Percentiles rank a stretch among this genome's conserved stretches.
Evolutionary conservation across 2,888 invertebrate genomes (phyloP).

Genomic region (Harpalus rufipes): DNA sequence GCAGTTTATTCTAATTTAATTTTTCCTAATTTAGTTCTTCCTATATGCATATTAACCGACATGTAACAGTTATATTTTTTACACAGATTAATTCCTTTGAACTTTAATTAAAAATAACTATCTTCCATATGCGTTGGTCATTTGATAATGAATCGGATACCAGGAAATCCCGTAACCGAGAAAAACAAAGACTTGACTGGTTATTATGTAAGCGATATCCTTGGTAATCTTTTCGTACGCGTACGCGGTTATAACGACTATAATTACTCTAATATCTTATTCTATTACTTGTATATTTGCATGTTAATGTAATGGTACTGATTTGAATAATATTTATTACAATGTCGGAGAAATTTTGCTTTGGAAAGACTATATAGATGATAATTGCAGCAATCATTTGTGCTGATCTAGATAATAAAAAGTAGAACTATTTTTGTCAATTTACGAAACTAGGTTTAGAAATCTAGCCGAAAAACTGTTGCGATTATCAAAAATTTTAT

Average conservation of each 20-base stretch:
- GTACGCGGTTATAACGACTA: slow-evolving; percentile 5
- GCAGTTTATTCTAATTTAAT: not conserved
- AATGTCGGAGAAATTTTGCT: slow-evolving; percentile 5
- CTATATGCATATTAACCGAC: slow-evolving; percentile 2
- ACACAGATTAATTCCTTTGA: slow-evolving; percentile 14
- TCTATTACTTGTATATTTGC: slow-evolving; percentile 39
- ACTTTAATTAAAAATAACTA: slow-evolving; percentile 41
- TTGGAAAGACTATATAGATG: not conserved
- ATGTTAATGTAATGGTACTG: slow-evolving; percentile 24
- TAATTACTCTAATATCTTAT: slow-evolving; percentile 45
- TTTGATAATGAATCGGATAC: slow-evolving; percentile 34
- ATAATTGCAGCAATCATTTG: not conserved
- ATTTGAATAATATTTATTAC: slow-evolving; percentile 35
- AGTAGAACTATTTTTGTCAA: not conserved
- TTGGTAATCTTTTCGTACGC: slow-evolving; percentile 26
- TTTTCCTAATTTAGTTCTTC: not conserved
- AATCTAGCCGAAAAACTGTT: too few species aligned
- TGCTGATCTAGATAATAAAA: slow-evolving; percentile 1
- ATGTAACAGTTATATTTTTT: slow-evolving; percentile 43
- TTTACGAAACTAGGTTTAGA: not conserved
- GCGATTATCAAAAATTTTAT: too few species aligned
- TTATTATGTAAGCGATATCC: slow-evolving; percentile 36
- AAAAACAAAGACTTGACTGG: slow-evolving; percentile 36
- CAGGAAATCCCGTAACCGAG: slow-evolving; percentile 45
- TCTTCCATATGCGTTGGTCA: slow-evolving; percentile 21